Evolutionary conservation across 2,113 vertebrate species (phyloP).

Genomic region (Harpagus bidentatus): DNA sequence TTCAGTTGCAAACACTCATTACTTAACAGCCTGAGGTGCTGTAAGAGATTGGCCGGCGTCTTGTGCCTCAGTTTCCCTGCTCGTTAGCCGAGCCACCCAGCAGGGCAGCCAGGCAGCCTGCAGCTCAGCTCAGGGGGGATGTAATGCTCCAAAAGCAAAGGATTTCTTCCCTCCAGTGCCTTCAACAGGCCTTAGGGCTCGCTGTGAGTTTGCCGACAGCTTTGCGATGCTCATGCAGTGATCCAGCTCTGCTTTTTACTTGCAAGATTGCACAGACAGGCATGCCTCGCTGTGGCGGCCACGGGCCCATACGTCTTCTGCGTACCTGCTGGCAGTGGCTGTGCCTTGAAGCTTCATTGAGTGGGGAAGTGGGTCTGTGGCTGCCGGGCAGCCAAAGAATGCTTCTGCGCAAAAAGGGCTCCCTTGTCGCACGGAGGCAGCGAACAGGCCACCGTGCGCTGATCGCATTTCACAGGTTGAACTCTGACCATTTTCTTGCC

Average conservation of each 20-base stretch:
- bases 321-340: background rate
- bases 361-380: background rate
- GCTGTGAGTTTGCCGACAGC: background rate
- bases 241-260: background rate
- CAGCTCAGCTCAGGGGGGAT: background rate
- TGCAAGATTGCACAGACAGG: background rate
- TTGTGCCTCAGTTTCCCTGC: background rate
- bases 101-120: background rate
- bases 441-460: background rate
- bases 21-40: background rate
- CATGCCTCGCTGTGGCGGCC: background rate
- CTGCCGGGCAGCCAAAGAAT: background rate
- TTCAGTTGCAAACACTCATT: background rate
- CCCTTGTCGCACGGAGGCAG: background rate
- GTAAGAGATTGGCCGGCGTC: accelerated
- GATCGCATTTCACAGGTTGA: background rate
- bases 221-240: background rate
- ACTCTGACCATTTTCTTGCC: background rate
- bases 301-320: background rate
- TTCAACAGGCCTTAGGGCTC: background rate
- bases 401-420: background rate
- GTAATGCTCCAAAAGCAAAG: background rate
- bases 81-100: background rate
- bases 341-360: background rate
- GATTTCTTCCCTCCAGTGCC: background rate